Percentiles rank a stretch among this genome's conserved stretches.
Conservation (phyloP, 37 sponge, comb jelly and placozoan genomes). For the Chondrilla cf. caribensis region DNA sequence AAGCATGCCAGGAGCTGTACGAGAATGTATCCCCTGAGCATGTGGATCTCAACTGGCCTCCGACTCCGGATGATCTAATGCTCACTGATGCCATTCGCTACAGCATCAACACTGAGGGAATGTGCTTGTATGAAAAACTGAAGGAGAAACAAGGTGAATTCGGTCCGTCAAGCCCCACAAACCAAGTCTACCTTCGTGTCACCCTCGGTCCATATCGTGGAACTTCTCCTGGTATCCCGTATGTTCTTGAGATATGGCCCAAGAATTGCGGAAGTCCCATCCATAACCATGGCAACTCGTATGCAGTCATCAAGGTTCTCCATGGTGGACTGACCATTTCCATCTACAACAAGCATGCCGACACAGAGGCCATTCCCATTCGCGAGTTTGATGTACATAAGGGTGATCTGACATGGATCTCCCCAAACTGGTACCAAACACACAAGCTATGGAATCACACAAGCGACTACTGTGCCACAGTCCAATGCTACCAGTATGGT, state of each 20-base stretch:
- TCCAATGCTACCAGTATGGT: conserved; percentile 71
- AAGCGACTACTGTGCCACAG: conserved; percentile 55
- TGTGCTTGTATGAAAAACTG: conserved; percentile 36
- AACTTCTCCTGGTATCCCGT: conserved; percentile 63
- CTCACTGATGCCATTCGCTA: conserved; percentile 66
- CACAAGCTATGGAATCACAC: conserved; percentile 62
- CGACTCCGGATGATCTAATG: conserved; percentile 6
- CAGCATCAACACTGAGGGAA: conserved; percentile 31
- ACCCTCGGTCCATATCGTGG: conserved; percentile 43
- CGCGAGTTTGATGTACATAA: conserved; percentile 33
- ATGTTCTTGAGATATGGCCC: conserved; percentile 75
- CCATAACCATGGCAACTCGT: conserved; percentile 69
- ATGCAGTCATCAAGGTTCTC: conserved; percentile 57
- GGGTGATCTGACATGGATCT: conserved; percentile 65
- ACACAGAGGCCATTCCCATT: neutral
- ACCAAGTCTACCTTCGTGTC: conserved; percentile 44
- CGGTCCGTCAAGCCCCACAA: neutral
- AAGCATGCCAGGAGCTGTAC: conserved; percentile 55
- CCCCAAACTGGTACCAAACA: conserved; percentile 75
- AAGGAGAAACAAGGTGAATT: conserved; percentile 35
- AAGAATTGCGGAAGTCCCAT: conserved; percentile 43
- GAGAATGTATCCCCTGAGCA: conserved; percentile 33
- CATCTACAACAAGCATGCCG: conserved; percentile 50
- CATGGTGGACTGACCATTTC: conserved; percentile 55
- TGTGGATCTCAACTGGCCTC: conserved; percentile 52